A percentile compares a stretch with the other conserved stretches of the same genome.
phyloP scores from a whole-genome alignment of 2,797 vertebrate genomes.

The Ctenosaura bakeri region DNA sequence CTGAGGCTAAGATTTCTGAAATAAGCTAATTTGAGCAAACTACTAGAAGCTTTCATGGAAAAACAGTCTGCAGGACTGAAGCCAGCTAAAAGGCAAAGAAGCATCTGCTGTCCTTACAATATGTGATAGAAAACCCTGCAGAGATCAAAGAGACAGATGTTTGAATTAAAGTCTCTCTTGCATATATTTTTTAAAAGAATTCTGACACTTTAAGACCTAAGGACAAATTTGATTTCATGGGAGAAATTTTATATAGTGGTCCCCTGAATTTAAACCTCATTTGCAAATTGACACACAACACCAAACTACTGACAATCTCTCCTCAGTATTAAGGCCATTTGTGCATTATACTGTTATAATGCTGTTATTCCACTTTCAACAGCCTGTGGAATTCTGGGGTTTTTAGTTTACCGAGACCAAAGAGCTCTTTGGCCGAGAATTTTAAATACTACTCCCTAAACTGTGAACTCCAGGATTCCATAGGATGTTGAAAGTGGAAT shows the following conservation, averaged over 20 bases:
- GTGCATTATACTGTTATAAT: too few species aligned
- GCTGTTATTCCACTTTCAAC: too few species aligned
- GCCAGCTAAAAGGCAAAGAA: conserved; percentile 55
- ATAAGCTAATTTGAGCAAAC: conserved; percentile 64
- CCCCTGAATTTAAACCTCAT: conserved; percentile 45
- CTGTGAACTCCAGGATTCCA: too few species aligned
- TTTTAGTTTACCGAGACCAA: too few species aligned
- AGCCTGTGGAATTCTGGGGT: too few species aligned
- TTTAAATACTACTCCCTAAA: too few species aligned
- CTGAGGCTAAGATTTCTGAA: conserved; percentile 62
- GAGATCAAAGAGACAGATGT: conserved; percentile 57
- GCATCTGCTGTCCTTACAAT: conserved; percentile 61
- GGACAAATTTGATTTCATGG: conserved; percentile 43
- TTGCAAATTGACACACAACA: conserved; percentile 22
- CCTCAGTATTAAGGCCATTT: background rate
- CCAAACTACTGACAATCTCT: background rate
- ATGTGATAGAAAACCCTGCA: conserved; percentile 48
- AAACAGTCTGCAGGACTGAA: conserved; percentile 55
- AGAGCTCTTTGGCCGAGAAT: too few species aligned
- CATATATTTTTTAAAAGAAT: conserved; percentile 41
- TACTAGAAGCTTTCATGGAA: conserved; percentile 56
- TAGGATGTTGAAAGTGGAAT: too few species aligned
- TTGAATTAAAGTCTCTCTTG: conserved; percentile 52
- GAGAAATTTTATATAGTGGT: background rate
- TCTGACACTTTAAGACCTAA: conserved; percentile 18